Percentiles rank a stretch among this genome's conserved stretches.
Evolutionary conservation across 2,888 invertebrate genomes (phyloP).

Genomic region (Drosophila falleni): DNA sequence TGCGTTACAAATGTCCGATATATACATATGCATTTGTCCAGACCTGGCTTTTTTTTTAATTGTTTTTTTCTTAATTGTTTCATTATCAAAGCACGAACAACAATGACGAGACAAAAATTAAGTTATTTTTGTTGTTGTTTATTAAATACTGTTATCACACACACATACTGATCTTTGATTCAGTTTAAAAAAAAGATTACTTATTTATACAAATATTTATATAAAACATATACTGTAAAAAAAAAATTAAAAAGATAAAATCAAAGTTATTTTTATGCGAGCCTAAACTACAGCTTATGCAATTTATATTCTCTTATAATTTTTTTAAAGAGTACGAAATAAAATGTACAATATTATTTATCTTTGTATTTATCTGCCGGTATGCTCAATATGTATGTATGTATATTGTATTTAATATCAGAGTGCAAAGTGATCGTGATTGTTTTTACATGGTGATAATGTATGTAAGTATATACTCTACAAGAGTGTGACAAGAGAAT

Average conservation of each 20-base stretch:
- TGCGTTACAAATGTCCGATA: too few species aligned
- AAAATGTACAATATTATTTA: not conserved
- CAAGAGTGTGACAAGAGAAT: conserved; percentile 12
- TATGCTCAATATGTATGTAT: not conserved
- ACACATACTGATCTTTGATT: not conserved
- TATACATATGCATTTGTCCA: too few species aligned
- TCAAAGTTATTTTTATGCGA: too few species aligned
- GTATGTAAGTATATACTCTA: not conserved
- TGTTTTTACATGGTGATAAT: not conserved
- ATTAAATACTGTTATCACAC: conserved; percentile 9
- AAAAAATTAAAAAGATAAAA: too few species aligned
- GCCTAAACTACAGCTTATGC: not conserved
- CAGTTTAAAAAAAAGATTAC: not conserved
- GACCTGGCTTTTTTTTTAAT: too few species aligned
- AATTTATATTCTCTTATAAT: not conserved
- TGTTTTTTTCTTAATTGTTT: too few species aligned
- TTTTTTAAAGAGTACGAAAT: not conserved
- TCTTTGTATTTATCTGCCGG: not conserved
- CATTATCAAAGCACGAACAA: not conserved
- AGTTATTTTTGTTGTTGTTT: not conserved
- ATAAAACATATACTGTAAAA: too few species aligned
- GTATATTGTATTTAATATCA: not conserved
- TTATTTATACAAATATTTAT: not conserved
- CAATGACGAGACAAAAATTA: not conserved
- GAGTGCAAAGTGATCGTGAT: not conserved